Evolutionary conservation across 2,797 vertebrate species (phyloP).

Genomic region (Acanthurus tractus): DNA sequence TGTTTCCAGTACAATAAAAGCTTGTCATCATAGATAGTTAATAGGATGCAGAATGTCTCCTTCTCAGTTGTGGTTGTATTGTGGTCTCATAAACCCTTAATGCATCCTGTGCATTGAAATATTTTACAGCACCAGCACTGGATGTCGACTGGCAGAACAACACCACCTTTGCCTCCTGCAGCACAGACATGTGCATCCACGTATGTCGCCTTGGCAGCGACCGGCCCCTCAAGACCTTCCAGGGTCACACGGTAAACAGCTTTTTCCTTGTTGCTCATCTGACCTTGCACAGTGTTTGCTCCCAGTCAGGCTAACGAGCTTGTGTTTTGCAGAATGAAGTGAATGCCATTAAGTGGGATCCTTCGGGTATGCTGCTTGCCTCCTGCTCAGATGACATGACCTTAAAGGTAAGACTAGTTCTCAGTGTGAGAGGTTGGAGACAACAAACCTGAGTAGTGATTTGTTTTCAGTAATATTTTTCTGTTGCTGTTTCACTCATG

Average conservation of each 20-base stretch:
- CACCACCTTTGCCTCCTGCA: conserved; percentile 98
- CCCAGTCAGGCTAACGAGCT: conserved; percentile 8
- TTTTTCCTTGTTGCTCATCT: neutral
- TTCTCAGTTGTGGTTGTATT: neutral
- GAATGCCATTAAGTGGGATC: conserved; percentile 99
- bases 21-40: neutral
- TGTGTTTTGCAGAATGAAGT: conserved; percentile 92
- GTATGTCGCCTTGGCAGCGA: conserved; percentile 99
- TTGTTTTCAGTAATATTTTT: conserved; percentile 10
- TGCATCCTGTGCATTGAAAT: conserved; percentile 10
- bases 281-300: neutral
- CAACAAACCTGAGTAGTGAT: neutral
- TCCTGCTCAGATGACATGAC: conserved; percentile 99
- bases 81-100: neutral
- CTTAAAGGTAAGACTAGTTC: conserved; percentile 89
- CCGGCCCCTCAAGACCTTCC: conserved; percentile 98
- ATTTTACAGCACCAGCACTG: conserved; percentile 91
- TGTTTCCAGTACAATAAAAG: neutral
- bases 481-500: neutral
- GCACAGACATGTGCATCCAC: conserved; percentile 99
- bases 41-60: neutral
- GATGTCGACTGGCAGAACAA: conserved; percentile 99
- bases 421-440: neutral
- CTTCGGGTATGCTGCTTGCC: conserved; percentile 96
- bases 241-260: conserved; percentile 96